Evolutionary conservation across 2,888 invertebrate genomes (phyloP).

Genomic region (Volucella zonaria): DNA sequence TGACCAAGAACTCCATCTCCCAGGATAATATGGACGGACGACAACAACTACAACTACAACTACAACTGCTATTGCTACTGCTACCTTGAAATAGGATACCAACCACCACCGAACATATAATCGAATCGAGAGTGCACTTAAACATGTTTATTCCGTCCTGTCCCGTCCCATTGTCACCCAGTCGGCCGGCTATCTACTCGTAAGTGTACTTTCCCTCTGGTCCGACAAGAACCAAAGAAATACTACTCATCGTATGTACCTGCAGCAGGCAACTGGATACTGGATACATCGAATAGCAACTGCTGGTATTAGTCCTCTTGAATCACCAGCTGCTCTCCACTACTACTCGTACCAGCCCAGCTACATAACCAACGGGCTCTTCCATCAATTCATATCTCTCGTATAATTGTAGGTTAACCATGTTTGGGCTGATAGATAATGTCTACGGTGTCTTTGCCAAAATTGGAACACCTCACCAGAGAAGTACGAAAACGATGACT

Average conservation of each 20-base stretch:
- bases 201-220: conserved; percentile 41
- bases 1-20: conserved; percentile 38
- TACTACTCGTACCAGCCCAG: neutral
- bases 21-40: neutral
- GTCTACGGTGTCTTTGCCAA: conserved; percentile 65
- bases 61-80: neutral
- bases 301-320: conserved; percentile 19
- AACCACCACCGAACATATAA: conserved; percentile 49
- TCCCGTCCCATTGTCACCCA: conserved; percentile 25
- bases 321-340: conserved; percentile 48
- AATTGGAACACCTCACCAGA: conserved; percentile 26
- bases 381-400: conserved; percentile 62
- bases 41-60: neutral
- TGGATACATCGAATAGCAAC: conserved; percentile 8
- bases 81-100: conserved; percentile 25
- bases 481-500: conserved; percentile 1
- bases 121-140: conserved; percentile 71
- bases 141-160: conserved; percentile 53
- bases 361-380: conserved; percentile 26
- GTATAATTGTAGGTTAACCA: conserved; percentile 60
- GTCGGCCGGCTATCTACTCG: conserved; percentile 15
- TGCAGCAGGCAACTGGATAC: conserved; percentile 16
- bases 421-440: conserved; percentile 66
- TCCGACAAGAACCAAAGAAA: conserved; percentile 58
- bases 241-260: conserved; percentile 16